phyloP scores from a whole-genome alignment of 2,797 vertebrate genomes.

The Muscicapa striata region DNA sequence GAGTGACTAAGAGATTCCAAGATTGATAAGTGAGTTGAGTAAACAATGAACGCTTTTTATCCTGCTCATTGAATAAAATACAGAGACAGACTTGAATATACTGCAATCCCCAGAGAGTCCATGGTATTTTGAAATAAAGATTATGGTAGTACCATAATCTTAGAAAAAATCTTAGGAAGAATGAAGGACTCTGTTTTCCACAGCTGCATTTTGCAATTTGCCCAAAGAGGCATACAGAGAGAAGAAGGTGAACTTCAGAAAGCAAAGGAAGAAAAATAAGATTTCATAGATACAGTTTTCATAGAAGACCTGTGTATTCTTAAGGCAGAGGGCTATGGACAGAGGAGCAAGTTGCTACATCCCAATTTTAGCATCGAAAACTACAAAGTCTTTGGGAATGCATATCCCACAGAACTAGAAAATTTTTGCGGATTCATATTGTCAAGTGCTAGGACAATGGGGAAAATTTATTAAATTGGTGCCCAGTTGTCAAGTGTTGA shows the following conservation, averaged over 20 bases:
- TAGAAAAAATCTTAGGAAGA: neutral
- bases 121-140: neutral
- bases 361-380: neutral
- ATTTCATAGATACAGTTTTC: neutral
- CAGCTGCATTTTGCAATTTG: neutral
- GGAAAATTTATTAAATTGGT: neutral
- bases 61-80: neutral
- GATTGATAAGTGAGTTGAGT: neutral
- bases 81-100: neutral
- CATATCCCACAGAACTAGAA: neutral
- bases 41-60: neutral
- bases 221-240: neutral
- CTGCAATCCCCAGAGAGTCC: rapidly evolving
- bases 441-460: neutral
- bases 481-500: neutral
- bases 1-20: neutral
- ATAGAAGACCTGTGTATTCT: neutral
- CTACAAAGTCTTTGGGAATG: neutral
- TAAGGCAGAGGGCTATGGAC: neutral
- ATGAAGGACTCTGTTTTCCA: neutral
- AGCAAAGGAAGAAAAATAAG: neutral
- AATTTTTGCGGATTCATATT: neutral
- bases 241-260: neutral
- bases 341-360: neutral
- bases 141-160: neutral